Base-by-base conservation (phyloP, 2,113 vertebrate species). In the Cochlearius cochlearius region DNA sequence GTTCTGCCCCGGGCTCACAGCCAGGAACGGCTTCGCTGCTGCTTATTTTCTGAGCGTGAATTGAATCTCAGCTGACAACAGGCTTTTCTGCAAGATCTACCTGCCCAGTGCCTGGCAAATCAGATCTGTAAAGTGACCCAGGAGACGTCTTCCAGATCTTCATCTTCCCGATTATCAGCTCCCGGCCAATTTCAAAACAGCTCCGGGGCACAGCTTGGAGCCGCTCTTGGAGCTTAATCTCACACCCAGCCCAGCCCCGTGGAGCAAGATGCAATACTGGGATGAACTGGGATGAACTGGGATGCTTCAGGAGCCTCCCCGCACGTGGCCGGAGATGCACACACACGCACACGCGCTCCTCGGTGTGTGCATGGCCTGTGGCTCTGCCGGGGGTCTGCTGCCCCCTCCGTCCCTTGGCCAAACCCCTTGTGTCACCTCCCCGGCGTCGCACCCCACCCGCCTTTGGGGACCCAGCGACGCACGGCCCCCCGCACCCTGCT, bases 361-460 rank as follows among this genome's bases (percentile, higher is more conserved):
- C 4, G 2, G 17, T 8, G 6, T 7, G 2, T 6, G 0, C 81
- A 6, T 1, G 0, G 1, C 4, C 41, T 6, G 0, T 0, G 36
- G 19, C 58, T 36, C 69, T 7, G 23, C 32, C 1, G 1, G 18
- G 77, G 34, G 10, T 56, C 55, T 69, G 12, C 71, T 6, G 41
- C 10, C 38, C 1, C 0, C 55, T 39, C 79, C 5, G 4, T 38
- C 67, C 63, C 67, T 36, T 3, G 27, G 32, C 32, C 62, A n/a
- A 59, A 7, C 5, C 12, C 30, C 9, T 49, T 0, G 10, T 38
- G 69, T 32, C 64, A 32, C 64, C 47, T 52, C 60, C 79, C 39
- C 16, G 1, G 29, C 55, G 27, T 8, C 1, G 0, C 64, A 29
- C 30, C 30, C 30, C 69, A 2, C 12, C 39, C 5, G 14, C 53